phyloP scores from a whole-genome alignment of 1,140 invertebrate genomes.

The Aphelinus certus region DNA sequence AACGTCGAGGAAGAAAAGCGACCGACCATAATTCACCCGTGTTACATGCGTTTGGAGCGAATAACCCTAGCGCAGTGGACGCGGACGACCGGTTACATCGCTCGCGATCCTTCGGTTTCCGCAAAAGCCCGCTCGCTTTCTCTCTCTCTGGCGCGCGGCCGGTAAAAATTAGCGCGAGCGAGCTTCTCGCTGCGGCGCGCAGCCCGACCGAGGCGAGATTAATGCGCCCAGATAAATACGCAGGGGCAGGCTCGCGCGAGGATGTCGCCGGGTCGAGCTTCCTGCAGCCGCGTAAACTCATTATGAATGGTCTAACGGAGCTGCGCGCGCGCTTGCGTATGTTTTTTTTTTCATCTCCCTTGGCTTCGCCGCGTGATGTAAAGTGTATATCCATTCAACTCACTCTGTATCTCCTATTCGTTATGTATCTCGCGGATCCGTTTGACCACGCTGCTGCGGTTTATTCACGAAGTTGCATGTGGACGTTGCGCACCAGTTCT shows the following conservation, averaged over 20 bases:
- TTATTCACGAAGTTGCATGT: too few relatives aligned
- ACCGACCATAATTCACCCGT: neutral
- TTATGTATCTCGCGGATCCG: too few relatives aligned
- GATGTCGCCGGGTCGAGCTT: neutral
- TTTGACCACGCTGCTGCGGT: too few relatives aligned
- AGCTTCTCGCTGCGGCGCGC: too few relatives aligned
- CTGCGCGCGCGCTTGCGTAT: neutral
- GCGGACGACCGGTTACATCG: slow-evolving; percentile 19
- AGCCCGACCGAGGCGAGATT: neutral
- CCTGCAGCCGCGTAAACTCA: neutral
- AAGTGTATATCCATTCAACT: neutral
- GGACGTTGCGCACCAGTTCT: too few relatives aligned
- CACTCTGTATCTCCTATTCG: neutral
- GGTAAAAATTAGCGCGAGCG: slow-evolving; percentile 21
- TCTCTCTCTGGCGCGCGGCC: neutral
- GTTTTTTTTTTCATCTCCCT: too few relatives aligned
- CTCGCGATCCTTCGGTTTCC: slow-evolving; percentile 27
- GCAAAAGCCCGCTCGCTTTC: slow-evolving; percentile 5
- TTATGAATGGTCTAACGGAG: neutral
- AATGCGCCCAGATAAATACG: neutral
- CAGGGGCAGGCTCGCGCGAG: neutral
- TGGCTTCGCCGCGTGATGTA: neutral
- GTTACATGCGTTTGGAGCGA: too few relatives aligned
- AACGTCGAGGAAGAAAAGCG: neutral
- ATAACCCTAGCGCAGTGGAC: neutral